Percentiles rank a stretch among this genome's conserved stretches.
Evolutionary conservation across 2,113 vertebrate genomes (phyloP).

Genomic region (Xenopus borealis): DNA sequence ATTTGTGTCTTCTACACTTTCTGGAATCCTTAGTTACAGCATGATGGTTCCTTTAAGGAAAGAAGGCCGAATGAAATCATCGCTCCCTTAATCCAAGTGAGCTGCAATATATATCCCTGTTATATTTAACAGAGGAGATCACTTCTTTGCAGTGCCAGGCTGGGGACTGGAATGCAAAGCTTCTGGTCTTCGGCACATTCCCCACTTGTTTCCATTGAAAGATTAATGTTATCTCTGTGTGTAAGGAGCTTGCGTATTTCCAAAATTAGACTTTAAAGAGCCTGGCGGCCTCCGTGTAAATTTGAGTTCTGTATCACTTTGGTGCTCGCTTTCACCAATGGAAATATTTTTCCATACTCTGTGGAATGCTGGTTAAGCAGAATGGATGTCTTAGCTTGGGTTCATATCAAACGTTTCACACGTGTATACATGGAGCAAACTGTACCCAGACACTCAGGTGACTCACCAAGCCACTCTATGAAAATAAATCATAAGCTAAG

Average conservation of each 20-base stretch:
- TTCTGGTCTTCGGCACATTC: conserved; percentile 53
- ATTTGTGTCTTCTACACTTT: no score
- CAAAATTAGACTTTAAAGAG: conserved; percentile 69
- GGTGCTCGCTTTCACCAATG: no score
- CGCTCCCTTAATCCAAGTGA: conserved; percentile 34
- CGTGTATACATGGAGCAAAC: no score
- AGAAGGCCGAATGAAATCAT: no score
- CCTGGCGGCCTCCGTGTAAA: conserved; percentile 49
- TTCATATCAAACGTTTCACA: no score
- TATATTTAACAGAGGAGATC: conserved; percentile 56
- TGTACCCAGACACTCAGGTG: no score
- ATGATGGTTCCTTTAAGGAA: neutral
- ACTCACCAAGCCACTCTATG: no score
- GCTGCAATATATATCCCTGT: conserved; percentile 53
- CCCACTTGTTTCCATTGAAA: conserved; percentile 64
- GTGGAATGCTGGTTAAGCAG: no score
- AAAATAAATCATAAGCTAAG: no score
- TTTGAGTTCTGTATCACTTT: conserved; percentile 58
- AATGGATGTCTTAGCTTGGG: no score
- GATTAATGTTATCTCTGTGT: conserved; percentile 69
- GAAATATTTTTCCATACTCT: no score
- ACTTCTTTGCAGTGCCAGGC: conserved; percentile 49
- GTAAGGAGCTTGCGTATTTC: conserved; percentile 63
- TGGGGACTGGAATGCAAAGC: conserved; percentile 66
- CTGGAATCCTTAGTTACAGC: no score